Conservation (phyloP, 2,113 vertebrate genomes). For the Tragelaphus imberbis region DNA sequence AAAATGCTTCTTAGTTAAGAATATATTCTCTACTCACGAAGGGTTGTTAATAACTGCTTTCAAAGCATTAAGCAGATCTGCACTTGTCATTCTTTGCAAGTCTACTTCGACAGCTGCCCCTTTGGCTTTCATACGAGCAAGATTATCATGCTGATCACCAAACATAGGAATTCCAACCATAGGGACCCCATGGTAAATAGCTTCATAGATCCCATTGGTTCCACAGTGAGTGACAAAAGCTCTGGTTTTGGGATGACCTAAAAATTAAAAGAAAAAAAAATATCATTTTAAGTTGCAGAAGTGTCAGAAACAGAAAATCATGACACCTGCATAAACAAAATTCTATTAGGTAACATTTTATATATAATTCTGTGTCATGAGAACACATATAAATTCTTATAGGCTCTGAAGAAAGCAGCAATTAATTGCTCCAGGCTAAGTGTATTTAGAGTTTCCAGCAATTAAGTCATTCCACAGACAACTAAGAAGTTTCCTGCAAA, state of each 20-base stretch:
- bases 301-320: background rate
- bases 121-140: conserved; percentile 79
- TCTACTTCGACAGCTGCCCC: conserved; percentile 81
- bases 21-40: conserved; percentile 77
- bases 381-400: background rate
- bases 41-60: conserved; percentile 81
- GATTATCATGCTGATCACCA: conserved; percentile 83
- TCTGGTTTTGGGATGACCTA: conserved; percentile 86
- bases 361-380: background rate
- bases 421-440: background rate
- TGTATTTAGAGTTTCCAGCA: background rate
- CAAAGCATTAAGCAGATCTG: conserved; percentile 82
- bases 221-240: conserved; percentile 89
- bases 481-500: background rate
- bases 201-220: conserved; percentile 89
- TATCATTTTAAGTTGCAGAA: background rate
- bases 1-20: background rate
- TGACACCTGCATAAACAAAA: background rate
- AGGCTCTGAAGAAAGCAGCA: background rate
- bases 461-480: background rate
- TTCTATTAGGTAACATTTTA: background rate
- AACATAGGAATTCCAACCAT: conserved; percentile 87
- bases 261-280: background rate
- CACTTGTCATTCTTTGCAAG: conserved; percentile 71
- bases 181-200: conserved; percentile 86